Evolutionary conservation across 2,888 invertebrate genomes (phyloP), one percentile per base, ranked within the genome.

Genomic region (Philopedon plagiatum): DNA sequence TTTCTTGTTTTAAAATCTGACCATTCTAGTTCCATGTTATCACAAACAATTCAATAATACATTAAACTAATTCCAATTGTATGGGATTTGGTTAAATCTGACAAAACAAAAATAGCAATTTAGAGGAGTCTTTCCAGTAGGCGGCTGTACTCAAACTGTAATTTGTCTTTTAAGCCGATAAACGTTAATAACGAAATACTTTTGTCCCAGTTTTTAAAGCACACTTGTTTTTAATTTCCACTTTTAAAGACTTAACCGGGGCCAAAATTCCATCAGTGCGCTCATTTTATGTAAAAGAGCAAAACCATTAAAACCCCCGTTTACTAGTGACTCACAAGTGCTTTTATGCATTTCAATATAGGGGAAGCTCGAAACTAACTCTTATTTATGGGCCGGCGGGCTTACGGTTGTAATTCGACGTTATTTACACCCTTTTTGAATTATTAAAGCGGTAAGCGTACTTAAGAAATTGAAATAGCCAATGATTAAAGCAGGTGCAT

Each of bases 391-490:
- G 63, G 32, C 9, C 63, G 57, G 5, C 54, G 21, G 37, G 69
- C 54, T 69, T 63, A 62, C 69, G 29, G 46, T 21, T 11, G 44
- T 57, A 62, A 54, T 29, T 37, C 44, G 21, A 21, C 15, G 51
- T 63, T 63, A 69, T 69, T 69, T 69, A 63, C 63, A 57, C 62
- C 63, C 63, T 69, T 69, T 69, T 34, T 69, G 63, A 69, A 69
- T 69, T 69, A 69, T 69, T 69, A 69, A 69, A 29, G 7, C n/a
- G 37, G 62, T 29, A n/a, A n/a, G n/a, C n/a, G n/a, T n/a, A 57
- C 41, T 69, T 56, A 54, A 39, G 51, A 39, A 32, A 62, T 63
- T 34, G 23, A 63, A 37, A 51, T 51, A 21, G 39, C 39, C 63
- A 39, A 57, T 34, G 3, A 2, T 44, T 9, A 1, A 4, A 39